Evolutionary conservation across 2,888 invertebrate genomes (phyloP).

Genomic region (Aspidiotus destructor): DNA sequence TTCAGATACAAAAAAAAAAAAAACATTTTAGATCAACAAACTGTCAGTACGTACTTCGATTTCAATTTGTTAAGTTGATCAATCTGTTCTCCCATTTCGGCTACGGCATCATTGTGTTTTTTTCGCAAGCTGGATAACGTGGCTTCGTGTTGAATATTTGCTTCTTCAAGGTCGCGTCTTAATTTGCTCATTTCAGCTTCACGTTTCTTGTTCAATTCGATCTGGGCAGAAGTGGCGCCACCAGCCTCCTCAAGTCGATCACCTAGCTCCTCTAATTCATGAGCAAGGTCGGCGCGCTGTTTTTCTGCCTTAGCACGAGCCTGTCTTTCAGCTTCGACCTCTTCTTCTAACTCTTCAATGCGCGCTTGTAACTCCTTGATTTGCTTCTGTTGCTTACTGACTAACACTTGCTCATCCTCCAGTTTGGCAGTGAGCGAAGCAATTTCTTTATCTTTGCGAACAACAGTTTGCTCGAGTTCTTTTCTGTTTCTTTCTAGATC

Average conservation of each 20-base stretch:
- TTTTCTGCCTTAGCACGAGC: constrained; percentile 97
- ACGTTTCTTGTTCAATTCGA: constrained; percentile 99
- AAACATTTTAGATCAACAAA: no score
- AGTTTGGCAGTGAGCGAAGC: constrained; percentile 90
- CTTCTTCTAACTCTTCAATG: constrained; percentile 98
- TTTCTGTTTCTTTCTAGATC: constrained; percentile 97
- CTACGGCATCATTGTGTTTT: constrained; percentile 99
- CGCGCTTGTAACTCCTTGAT: constrained; percentile 97
- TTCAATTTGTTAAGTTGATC: constrained; percentile 99
- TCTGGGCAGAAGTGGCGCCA: constrained; percentile 97
- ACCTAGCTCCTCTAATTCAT: constrained; percentile 93
- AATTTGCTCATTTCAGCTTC: constrained; percentile 98
- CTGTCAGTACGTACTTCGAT: constrained; percentile 71
- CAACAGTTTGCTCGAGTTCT: constrained; percentile 93
- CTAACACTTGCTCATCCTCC: constrained; percentile 96
- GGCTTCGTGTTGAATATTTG: constrained; percentile 97
- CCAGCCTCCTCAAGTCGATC: constrained; percentile 98
- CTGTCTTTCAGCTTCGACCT: constrained; percentile 97
- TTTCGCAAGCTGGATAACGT: constrained; percentile 93
- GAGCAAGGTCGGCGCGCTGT: constrained; percentile 91
- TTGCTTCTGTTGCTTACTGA: constrained; percentile 88
- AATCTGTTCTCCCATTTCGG: constrained; percentile 99
- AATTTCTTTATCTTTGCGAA: constrained; percentile 98
- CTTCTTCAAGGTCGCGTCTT: constrained; percentile 95
- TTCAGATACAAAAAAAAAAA: no score